Base-by-base conservation (phyloP, 2,797 vertebrate genomes). In the Ibycter americanus region DNA sequence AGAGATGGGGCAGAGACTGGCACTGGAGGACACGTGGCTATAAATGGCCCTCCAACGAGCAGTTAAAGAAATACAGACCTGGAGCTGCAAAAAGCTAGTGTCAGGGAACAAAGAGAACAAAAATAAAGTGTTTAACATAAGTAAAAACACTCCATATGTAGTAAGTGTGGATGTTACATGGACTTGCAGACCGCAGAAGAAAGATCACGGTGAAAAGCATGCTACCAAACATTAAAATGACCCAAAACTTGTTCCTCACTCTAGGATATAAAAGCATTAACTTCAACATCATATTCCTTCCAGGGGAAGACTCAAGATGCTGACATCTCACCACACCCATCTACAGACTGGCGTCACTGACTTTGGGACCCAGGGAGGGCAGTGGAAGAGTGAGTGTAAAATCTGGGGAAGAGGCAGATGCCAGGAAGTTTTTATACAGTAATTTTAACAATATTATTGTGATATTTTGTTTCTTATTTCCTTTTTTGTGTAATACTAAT, bases 121-220 rank as follows among this genome's bases (percentile, higher is more conserved):
- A 83, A 51, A 23, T 3, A 4, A 77, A 79, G 3, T 36, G 26
- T 32, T 83, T 52, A 47, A 61, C 4, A 1, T 8, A 18, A 17
- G 29, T 47, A 17, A 56, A 81, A 86, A 1, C 4, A 6, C 3
- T 22, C 10, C 11, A 14, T 1, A 0, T 46, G 8, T 11, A n/a
- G 19, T 18, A 46, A 79, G 6, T 38, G 22, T n/a, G 15, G 22
- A 63, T 32, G 5, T 31, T 21, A 42, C 12, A 20, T 12, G 29
- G 16, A 67, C 4, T 3, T 68, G 27, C 15, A n/a, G 15, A 62
- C 12, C 0, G 1, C 15, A 71, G 58, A 77, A 56, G n/a, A 70
- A 63, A 70, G 27, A 44, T 51, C 21, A 32, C 1, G 2, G 11
- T 40, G 54, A 36, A 66, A 84, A 77, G 21, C 58, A 36, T 34